phyloP scores from a whole-genome alignment of 1,140 invertebrate genomes.

The Amphibalanus amphitrite region DNA sequence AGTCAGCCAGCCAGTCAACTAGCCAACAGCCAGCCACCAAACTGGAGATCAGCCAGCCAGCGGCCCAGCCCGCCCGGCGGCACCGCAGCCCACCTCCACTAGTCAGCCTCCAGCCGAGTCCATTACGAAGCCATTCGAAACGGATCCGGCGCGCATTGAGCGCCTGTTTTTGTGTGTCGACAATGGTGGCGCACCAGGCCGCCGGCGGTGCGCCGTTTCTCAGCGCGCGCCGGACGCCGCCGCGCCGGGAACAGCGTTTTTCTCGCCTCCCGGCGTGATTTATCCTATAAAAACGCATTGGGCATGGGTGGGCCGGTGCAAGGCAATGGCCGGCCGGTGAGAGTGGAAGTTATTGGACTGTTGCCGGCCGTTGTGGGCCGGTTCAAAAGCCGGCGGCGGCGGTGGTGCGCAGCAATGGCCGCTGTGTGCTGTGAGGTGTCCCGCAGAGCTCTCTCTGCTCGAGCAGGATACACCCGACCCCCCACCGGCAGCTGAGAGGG shows the following conservation, averaged over 20 bases:
- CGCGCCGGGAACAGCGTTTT: background rate
- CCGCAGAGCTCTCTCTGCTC: too few species aligned
- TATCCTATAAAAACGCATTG: background rate
- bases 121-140: slow-evolving; percentile 1
- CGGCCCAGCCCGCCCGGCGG: too few species aligned
- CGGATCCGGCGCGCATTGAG: background rate
- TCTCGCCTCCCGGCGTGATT: background rate
- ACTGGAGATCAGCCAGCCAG: too few species aligned
- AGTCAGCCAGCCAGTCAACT: too few species aligned
- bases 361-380: background rate
- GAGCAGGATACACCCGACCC: too few species aligned
- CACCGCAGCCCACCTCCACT: too few species aligned
- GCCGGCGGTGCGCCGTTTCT: background rate
- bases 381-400: background rate
- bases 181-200: background rate
- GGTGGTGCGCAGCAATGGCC: too few species aligned
- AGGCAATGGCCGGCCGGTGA: background rate
- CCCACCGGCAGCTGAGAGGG: too few species aligned
- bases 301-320: background rate
- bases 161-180: background rate
- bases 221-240: background rate
- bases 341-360: background rate
- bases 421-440: too few species aligned
- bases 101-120: background rate
- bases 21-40: too few species aligned